Conservation (phyloP, 2,113 vertebrate species). For the Dipodomys stephensi region DNA sequence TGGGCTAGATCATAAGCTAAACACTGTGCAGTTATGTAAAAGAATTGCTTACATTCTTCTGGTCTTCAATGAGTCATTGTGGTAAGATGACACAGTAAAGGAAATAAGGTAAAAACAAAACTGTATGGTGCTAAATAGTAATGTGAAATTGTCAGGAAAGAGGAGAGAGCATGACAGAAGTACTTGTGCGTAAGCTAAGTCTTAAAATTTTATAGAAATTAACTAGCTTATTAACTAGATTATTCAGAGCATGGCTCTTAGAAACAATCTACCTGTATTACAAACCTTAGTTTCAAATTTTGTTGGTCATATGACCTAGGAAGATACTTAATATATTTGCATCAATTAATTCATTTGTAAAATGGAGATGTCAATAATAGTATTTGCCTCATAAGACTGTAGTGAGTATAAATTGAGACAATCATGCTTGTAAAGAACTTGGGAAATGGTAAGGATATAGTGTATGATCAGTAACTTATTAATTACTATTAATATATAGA, state of each 20-base stretch:
- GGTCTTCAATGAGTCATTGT: background rate
- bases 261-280: background rate
- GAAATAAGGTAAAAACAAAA: background rate
- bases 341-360: background rate
- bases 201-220: constrained; percentile 6
- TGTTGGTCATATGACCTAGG: background rate
- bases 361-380: background rate
- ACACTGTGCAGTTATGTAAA: background rate
- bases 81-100: background rate
- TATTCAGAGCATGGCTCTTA: background rate
- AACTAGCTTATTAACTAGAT: background rate
- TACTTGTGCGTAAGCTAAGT: background rate
- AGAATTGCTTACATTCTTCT: background rate
- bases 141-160: background rate
- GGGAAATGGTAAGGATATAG: background rate
- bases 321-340: background rate
- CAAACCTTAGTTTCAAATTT: background rate
- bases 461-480: background rate
- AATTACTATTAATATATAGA: constrained; percentile 6
- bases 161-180: background rate
- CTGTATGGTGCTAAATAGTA: background rate
- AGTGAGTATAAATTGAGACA: constrained; percentile 6
- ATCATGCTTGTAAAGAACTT: background rate
- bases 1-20: background rate
- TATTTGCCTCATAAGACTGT: background rate